These are phyloP conservation scores for Odocoileus virginianus DNA, from an alignment of 2,113 vertebrate species.

Conservation along the genomic window DNA sequence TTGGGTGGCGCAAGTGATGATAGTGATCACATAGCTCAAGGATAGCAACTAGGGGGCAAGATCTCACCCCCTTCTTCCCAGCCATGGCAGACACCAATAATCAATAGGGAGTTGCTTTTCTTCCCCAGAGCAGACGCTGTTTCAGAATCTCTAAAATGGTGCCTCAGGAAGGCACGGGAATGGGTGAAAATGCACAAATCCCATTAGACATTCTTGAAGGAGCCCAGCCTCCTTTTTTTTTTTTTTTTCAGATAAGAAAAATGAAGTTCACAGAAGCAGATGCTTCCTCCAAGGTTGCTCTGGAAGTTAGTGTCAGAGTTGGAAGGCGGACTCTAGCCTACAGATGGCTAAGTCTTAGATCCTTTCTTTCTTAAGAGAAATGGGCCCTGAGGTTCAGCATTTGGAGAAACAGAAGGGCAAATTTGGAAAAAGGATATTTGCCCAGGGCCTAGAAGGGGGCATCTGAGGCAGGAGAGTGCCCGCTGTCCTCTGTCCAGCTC, in stretches of 20 bases:
- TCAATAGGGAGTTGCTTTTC: not conserved
- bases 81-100: not conserved
- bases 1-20: rapidly evolving
- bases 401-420: not conserved
- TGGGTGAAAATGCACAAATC: not conserved
- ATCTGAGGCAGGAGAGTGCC: not conserved
- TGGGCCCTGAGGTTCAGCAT: not conserved
- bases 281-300: not conserved
- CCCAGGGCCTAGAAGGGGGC: too few relatives aligned
- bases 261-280: not conserved
- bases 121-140: not conserved
- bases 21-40: not conserved
- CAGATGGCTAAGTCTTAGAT: not conserved
- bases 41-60: not conserved
- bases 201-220: too few relatives aligned
- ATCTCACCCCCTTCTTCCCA: not conserved
- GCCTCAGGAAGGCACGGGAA: not conserved
- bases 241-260: not conserved
- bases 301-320: not conserved
- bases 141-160: not conserved
- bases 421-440: not conserved
- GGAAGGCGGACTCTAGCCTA: not conserved
- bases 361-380: not conserved
- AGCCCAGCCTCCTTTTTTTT: not conserved
- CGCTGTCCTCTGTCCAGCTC: not conserved